These are phyloP conservation scores for Leucosticte australis DNA, from an alignment of 2,113 vertebrate genomes.

Conservation along the genomic window DNA sequence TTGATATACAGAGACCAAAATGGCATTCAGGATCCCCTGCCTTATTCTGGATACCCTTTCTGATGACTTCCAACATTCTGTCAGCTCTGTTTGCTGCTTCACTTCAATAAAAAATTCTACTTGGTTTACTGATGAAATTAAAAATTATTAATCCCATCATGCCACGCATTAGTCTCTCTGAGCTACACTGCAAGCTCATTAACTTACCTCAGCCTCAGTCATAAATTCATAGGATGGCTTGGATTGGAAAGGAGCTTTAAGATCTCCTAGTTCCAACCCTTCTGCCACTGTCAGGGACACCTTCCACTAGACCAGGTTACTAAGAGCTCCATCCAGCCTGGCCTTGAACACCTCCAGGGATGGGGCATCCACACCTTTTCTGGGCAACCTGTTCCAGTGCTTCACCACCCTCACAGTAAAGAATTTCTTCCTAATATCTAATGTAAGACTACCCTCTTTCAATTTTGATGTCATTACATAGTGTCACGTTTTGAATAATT, in stretches of 20 bases:
- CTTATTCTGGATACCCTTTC: background rate
- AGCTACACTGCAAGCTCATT: background rate
- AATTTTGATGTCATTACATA: background rate
- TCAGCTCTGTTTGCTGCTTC: background rate
- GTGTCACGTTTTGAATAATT: background rate
- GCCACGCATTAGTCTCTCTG: background rate
- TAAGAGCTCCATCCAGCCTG: background rate
- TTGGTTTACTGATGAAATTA: background rate
- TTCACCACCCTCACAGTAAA: background rate
- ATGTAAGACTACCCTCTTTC: background rate
- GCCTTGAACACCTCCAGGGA: background rate
- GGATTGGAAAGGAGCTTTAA: background rate
- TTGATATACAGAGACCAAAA: background rate
- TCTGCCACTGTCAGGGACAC: background rate
- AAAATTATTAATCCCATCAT: background rate
- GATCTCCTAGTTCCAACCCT: background rate
- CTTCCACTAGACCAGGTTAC: background rate
- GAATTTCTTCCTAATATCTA: background rate
- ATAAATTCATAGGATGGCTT: background rate
- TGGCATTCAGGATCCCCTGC: background rate
- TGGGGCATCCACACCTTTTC: background rate
- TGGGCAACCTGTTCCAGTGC: background rate
- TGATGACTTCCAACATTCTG: background rate
- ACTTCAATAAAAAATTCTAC: background rate
- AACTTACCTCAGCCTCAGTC: background rate